Evolutionary conservation across 1,140 invertebrate genomes (phyloP), one percentile per base, ranked within the genome.

Genomic region (Physella acuta): DNA sequence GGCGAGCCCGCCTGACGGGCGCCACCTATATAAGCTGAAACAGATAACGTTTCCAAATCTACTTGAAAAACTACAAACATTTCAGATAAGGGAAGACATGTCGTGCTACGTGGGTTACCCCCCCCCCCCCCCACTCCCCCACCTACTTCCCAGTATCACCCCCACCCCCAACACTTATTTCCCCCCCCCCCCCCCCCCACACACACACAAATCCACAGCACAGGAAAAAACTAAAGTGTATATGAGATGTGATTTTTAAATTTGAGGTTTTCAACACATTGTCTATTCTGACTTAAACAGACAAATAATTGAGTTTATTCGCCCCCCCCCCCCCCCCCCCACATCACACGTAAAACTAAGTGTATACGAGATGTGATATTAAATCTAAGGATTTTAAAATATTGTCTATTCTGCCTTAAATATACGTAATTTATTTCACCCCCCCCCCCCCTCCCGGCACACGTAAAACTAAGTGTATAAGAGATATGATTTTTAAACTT

Each of bases 1-100:
- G 28, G 61, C 61, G 61, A 63, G 61, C 24, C 61, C 26, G 61
- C 36, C 61, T 49, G 61, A 30, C 61, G 39, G 61, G 61, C 61
- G 61, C 61, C 61, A 28, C 2, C 39, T 14, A 44, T 20, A 44
- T 11, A 20, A 44, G 39, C 20, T 20, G 8, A 44, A 20, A 11
- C 8, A 44, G 39, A 44, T 44, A 44, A 44, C 8, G 20, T 44
- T 44, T 44, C 39, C 8, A 44, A 20, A 44, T 20, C 39, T 20
- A 44, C 8, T 8, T 11, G 20, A 44, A 20, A 44, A 44, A 44
- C 39, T 8, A 20, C 8, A 44, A 8, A 44, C 8, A 11, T 8
- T 44, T 44, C 8, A 44, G 39, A 44, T 44, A 44, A 11, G 39
- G 39, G 20, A 8, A 11, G 39, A 44, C 20, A 11, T 11, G 39